phyloP scores from a whole-genome alignment of 2,797 vertebrate genomes.

The Tokudaia tokunoshimensis region DNA sequence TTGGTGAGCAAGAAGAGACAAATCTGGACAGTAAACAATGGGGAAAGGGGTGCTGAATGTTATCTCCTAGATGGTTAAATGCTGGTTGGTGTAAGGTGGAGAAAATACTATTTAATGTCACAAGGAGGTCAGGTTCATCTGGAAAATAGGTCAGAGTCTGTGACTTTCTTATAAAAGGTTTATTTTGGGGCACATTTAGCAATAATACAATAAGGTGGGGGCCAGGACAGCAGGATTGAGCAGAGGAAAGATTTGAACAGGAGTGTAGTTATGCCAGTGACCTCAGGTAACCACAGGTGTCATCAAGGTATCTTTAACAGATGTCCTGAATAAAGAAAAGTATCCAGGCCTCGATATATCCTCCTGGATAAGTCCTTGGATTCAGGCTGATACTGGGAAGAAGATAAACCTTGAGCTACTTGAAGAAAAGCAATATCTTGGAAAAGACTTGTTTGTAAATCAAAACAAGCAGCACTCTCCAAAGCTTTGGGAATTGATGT shows the following conservation, averaged over 20 bases:
- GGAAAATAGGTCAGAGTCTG: conserved; percentile 1
- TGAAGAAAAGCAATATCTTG: neutral
- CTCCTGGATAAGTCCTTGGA: neutral
- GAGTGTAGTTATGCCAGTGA: neutral
- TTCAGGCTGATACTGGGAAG: neutral
- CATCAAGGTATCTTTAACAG: neutral
- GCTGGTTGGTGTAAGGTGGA: neutral
- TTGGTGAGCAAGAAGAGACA: neutral
- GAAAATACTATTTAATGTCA: neutral
- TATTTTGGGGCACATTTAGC: neutral
- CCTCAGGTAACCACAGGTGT: neutral
- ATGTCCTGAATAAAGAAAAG: neutral
- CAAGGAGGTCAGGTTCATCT: neutral
- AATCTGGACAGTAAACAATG: neutral
- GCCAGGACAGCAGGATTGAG: neutral
- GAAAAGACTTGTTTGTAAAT: neutral
- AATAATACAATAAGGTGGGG: too few relatives aligned
- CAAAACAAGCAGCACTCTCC: neutral
- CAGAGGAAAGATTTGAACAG: neutral
- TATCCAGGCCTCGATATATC: neutral
- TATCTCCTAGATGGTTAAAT: neutral
- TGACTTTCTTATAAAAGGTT: neutral
- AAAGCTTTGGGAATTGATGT: neutral
- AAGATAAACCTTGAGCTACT: neutral
- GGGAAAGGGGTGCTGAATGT: neutral